Evolutionary conservation across 2,888 invertebrate species (phyloP).

Genomic region (Andrena praecox): DNA sequence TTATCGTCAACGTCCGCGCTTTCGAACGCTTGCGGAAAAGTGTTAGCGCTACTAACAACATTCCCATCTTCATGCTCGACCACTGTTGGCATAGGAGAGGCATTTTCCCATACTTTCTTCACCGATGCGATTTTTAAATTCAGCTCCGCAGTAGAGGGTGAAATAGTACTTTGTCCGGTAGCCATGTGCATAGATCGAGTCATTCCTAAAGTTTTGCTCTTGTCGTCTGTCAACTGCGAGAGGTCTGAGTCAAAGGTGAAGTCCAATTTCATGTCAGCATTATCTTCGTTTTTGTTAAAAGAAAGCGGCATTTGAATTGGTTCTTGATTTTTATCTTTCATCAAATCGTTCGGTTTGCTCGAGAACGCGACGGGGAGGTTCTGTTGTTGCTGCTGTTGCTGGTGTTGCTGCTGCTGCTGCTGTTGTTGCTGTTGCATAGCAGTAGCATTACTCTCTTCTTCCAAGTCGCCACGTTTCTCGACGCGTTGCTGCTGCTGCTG

Average conservation of each 20-base stretch:
- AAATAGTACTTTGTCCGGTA: constrained; percentile 90
- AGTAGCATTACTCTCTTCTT: constrained; percentile 86
- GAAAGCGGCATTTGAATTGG: constrained; percentile 88
- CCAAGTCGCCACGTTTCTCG: constrained; percentile 86
- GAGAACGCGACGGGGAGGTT: constrained; percentile 84
- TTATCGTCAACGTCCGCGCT: constrained; percentile 86
- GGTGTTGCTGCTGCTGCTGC: constrained; percentile 70
- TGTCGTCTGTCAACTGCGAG: constrained; percentile 91
- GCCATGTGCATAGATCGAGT: constrained; percentile 88
- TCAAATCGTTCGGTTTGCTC: constrained; percentile 85
- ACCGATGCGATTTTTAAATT: constrained; percentile 97
- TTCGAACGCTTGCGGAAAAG: constrained; percentile 84
- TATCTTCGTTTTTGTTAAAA: constrained; percentile 91
- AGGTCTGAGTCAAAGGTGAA: constrained; percentile 95
- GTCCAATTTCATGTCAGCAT: constrained; percentile 95
- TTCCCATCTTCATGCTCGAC: constrained; percentile 87
- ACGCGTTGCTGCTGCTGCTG: constrained; percentile 79
- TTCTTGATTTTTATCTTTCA: constrained; percentile 85
- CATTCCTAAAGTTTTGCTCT: constrained; percentile 87
- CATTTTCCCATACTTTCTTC: constrained; percentile 93
- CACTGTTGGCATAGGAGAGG: constrained; percentile 89
- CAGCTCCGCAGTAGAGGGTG: constrained; percentile 94
- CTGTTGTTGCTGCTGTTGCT: constrained; percentile 63
- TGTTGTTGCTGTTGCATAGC: constrained; percentile 65
- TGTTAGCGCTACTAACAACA: constrained; percentile 85